Conservation (phyloP, 1,140 invertebrate genomes). For the Stenopsyche tienmushanensis region DNA sequence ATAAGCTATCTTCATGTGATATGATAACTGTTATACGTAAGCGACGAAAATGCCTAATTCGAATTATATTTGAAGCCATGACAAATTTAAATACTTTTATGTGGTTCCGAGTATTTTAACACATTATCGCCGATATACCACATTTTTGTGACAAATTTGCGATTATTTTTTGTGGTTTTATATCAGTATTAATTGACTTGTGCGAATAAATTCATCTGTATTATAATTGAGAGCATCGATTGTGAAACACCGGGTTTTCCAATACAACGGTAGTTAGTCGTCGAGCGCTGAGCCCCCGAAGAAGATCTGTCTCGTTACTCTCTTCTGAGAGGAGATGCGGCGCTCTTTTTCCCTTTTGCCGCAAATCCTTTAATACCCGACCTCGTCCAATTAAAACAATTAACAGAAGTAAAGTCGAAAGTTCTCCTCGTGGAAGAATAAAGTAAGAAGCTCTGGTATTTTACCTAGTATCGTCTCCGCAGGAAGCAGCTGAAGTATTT, state of each 20-base stretch:
- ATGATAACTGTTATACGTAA: no score
- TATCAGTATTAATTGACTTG: no score
- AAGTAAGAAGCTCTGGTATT: slow-evolving; percentile 29
- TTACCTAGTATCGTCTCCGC: slow-evolving; percentile 32
- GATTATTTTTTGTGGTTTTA: no score
- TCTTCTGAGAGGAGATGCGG: background rate
- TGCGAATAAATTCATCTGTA: no score
- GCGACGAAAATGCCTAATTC: no score
- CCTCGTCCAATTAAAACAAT: slow-evolving; percentile 43
- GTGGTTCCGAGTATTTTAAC: no score
- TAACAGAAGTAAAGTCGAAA: slow-evolving; percentile 43
- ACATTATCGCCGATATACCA: no score
- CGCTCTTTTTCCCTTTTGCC: slow-evolving; percentile 37
- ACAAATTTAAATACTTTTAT: no score
- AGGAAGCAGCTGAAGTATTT: slow-evolving; percentile 26
- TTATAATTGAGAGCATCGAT: background rate
- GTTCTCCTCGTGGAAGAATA: slow-evolving; percentile 32
- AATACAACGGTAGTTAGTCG: background rate
- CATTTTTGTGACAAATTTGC: no score
- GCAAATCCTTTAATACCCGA: slow-evolving; percentile 43
- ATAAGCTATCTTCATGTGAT: no score
- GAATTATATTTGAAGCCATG: no score
- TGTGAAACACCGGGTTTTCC: background rate
- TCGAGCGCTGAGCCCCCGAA: background rate
- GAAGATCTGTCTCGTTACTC: slow-evolving; percentile 38